Base-by-base conservation (phyloP, 23 tunicate species). In the Styela clava region DNA sequence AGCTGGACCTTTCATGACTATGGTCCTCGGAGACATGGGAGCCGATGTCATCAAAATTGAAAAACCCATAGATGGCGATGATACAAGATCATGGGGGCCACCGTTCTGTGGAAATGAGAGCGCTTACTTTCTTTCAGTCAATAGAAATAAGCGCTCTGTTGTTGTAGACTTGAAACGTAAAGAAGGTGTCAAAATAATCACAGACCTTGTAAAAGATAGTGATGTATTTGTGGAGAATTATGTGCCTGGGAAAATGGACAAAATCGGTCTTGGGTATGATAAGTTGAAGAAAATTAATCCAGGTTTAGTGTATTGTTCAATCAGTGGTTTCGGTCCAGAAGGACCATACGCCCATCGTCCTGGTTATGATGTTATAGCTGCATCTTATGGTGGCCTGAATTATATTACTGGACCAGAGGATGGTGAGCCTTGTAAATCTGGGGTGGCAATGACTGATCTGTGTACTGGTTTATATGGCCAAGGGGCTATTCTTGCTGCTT, bases 341-440 rank as follows among this genome's bases (percentile, higher is more conserved):
- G 94, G 99, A 5, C 99, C 99, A 31, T 87, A 84, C 62, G 83
- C 90, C 22, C 61, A 69, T 0, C 63, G 99, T 22, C 94, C 88
- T 21, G 99, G 99, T 65, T 96, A 96, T 85, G 99, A 96, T 83
- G 99, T 96, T 34, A 96, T 96, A 64, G 97, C 96, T 18, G 74
- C 99, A 1, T 96, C 99, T 0, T 67, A 87, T 63, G 97, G 94
- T 30, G 99, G 99, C 5, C 37, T 96, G 71, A 91, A 83, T 62
- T 64, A 88, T 73, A 87, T 96, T 20, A 96, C 99, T 7, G 99
- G 99, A 7, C 97, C 96, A 9, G 94, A 85, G 36, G 61, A 91
- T 69, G 99, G 99, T 1, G 87, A 93, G 24, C 99, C 99, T 31
- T 93, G 97, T 33, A 85, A 91, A 61, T 94, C 85, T 36, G 99